Conservation (phyloP, 2,888 invertebrate genomes). For the Asteroscopus sphinx region DNA sequence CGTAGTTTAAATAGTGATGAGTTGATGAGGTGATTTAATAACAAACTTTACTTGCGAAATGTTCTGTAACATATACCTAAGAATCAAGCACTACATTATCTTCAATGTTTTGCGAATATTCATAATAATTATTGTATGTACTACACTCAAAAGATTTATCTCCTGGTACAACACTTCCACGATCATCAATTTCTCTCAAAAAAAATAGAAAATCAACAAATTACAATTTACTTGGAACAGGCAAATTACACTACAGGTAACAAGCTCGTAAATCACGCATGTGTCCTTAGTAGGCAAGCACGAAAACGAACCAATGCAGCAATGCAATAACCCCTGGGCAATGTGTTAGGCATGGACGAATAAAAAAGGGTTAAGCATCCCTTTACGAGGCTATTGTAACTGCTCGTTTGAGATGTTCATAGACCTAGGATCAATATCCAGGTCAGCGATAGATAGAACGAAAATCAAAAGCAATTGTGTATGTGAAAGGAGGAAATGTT, state of each 20-base stretch:
- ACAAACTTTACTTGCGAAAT: no score
- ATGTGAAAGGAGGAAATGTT: slow-evolving; percentile 20
- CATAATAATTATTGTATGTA: slow-evolving; percentile 35
- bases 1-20: no score
- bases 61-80: no score
- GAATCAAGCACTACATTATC: slow-evolving; percentile 34
- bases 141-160: slow-evolving; percentile 38
- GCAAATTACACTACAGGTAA: slow-evolving; percentile 66
- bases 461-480: slow-evolving; percentile 8
- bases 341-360: slow-evolving; percentile 56
- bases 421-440: slow-evolving; percentile 35
- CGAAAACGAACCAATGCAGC: slow-evolving; percentile 61
- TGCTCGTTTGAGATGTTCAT: slow-evolving; percentile 45
- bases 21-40: no score
- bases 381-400: slow-evolving; percentile 55
- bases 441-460: slow-evolving; percentile 3
- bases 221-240: slow-evolving; percentile 66
- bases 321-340: slow-evolving; percentile 58
- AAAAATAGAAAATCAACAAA: slow-evolving; percentile 63
- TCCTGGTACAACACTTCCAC: slow-evolving; percentile 40
- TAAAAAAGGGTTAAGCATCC: no score
- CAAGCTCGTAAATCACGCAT: slow-evolving; percentile 66
- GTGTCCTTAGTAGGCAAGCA: slow-evolving; percentile 59
- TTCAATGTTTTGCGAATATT: slow-evolving; percentile 31
- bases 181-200: slow-evolving; percentile 55